Base-by-base conservation (phyloP, 2,888 invertebrate genomes). In the Sceliomorpha sp. region DNA sequence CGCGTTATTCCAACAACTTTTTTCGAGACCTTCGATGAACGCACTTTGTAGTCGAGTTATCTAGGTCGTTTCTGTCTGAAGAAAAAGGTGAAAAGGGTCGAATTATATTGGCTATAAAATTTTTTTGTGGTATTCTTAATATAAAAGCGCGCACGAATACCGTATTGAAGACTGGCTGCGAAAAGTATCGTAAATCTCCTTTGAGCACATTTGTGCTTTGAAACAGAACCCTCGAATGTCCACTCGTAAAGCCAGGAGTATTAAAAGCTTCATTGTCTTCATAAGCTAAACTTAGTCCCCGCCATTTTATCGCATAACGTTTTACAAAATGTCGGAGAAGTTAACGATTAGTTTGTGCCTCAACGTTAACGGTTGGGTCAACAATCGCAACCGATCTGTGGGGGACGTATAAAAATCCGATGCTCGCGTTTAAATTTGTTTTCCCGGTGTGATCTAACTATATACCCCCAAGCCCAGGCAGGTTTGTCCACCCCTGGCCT, bases 401-500 rank as follows among this genome's bases (percentile, higher is more conserved):
- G n/a, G n/a, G n/a, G n/a, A n/a, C n/a, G n/a, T n/a, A n/a, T n/a
- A n/a, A n/a, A n/a, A n/a, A n/a, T n/a, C n/a, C n/a, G n/a, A n/a
- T n/a, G n/a, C n/a, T n/a, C n/a, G n/a, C n/a, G n/a, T n/a, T n/a
- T n/a, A n/a, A n/a, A n/a, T n/a, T n/a, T n/a, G n/a, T n/a, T n/a
- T n/a, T n/a, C n/a, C n/a, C n/a, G n/a, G n/a, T n/a, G n/a, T n/a
- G n/a, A n/a, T n/a, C n/a, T n/a, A n/a, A n/a, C n/a, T n/a, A 31
- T n/a, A 31, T 31, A 53, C 58, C 51, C n/a, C 20, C 20, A 20
- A 20, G 20, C 20, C 9, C 31, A 70, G 67, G 77, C 74, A 77
- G 77, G 79, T 84, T 85, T 85, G 84, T 81, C 84, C 83, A 85
- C 84, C 85, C 83, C 85, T 85, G 84, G 84, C 85, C 85, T 84